Conservation (phyloP, 2,888 invertebrate genomes). For the Zele albiditarsus region DNA sequence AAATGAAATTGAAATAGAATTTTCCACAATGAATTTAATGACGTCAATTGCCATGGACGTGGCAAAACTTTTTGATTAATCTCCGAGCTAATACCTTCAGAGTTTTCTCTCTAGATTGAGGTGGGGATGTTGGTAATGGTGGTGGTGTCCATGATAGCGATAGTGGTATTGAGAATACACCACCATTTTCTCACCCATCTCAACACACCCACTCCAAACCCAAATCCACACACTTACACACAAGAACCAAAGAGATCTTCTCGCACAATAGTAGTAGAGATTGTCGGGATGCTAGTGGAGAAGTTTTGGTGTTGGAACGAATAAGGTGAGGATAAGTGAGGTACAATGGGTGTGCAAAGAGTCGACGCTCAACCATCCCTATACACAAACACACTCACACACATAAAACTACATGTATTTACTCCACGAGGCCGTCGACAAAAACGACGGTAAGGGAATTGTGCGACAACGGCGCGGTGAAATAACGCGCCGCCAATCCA, state of each 20-base stretch:
- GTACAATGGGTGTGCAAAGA: slow-evolving; percentile 33
- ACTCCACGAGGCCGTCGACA: not conserved
- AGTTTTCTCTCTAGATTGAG: slow-evolving; percentile 16
- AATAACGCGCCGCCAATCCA: not conserved
- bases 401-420: not conserved
- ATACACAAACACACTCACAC: not conserved
- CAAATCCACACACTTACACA: no score
- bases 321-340: slow-evolving; percentile 4
- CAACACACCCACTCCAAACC: no score
- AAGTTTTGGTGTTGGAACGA: not conserved
- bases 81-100: slow-evolving; percentile 50
- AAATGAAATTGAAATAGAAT: slow-evolving; percentile 50
- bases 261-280: not conserved
- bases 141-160: not conserved
- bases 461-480: not conserved
- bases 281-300: not conserved
- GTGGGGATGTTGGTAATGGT: slow-evolving; percentile 4
- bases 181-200: no score
- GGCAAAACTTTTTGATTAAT: slow-evolving; percentile 58
- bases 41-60: slow-evolving; percentile 42
- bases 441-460: not conserved
- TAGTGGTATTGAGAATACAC: no score
- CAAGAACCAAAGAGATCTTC: not conserved
- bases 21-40: slow-evolving; percentile 49
- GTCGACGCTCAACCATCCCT: not conserved